Evolutionary conservation across 2,888 invertebrate species (phyloP), one percentile per base, ranked within the genome.

Genomic region (Hydropsyche betteni): DNA sequence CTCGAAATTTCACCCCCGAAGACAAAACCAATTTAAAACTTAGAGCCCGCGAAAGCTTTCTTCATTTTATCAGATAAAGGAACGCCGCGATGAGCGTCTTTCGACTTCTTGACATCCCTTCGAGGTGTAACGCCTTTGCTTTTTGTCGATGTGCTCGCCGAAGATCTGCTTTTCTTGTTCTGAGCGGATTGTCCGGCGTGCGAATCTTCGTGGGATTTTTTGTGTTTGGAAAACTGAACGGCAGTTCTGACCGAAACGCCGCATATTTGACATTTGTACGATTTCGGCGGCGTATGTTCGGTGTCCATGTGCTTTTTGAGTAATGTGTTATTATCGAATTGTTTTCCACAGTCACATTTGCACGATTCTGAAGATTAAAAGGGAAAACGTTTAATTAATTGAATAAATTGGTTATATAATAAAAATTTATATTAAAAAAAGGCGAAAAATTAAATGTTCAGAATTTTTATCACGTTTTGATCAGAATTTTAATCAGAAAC

Each of bases 231-330:
- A 52, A 70, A 78, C 74, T 79, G 77, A 14, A 72, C 69, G 5
- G 78, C 77, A 10, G 79, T 78, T 24, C 79, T 58, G 7, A 79
- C 73, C 0, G 78, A 78, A 1, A 74, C 69, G 16, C 78, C 78
- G 73, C 77, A 77, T n/a, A 64, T 50, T 4, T 73, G 55, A 58
- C 79, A 79, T 55, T 78, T 68, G 68, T 73, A 79, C 8, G 79
- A 79, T 55, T 79, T 79, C 36, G 87, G 87, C 79, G 87, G 87
- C 16, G 87, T 87, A 83, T 87, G 88, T 78, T 86, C 90, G 0
- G 87, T 83, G 12, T 83, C 82, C 1, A 86, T 84, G 83, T 87
- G 87, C 74, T 87, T 84, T 76, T 85, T 80, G 77, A 88, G 80
- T 24, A 87, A 80, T 36, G 86, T 86, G 12, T 85, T 87, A 81